phyloP scores from a whole-genome alignment of 23 tunicate species.

The Ascidia mentula region DNA sequence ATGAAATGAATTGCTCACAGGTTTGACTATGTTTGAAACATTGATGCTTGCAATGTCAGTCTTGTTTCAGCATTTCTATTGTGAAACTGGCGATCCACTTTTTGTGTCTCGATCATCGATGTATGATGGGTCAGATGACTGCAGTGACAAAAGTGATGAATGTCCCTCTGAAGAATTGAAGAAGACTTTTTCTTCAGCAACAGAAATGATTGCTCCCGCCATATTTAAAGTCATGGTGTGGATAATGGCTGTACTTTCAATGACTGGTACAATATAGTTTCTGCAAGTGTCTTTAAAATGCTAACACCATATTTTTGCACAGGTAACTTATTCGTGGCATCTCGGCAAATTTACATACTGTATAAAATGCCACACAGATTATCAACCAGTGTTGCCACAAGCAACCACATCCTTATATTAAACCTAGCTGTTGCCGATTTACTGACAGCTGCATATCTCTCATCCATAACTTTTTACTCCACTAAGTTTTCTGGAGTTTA shows the following conservation, averaged over 20 bases:
- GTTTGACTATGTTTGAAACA: background rate
- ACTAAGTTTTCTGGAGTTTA: constrained; percentile 28
- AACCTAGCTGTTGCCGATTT: constrained; percentile 36
- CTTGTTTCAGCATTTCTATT: constrained; percentile 36
- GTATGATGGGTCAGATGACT: constrained; percentile 53
- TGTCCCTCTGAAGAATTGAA: constrained; percentile 37
- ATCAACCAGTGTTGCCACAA: background rate
- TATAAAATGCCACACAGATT: background rate
- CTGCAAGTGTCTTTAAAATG: background rate
- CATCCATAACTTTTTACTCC: constrained; percentile 10
- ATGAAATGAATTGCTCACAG: constrained; percentile 33
- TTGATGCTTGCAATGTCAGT: background rate
- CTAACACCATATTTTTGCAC: background rate
- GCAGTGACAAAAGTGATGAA: constrained; percentile 60
- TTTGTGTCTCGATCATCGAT: constrained; percentile 22
- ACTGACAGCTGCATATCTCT: constrained; percentile 29
- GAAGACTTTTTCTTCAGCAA: constrained; percentile 27
- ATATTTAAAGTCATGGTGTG: constrained; percentile 34
- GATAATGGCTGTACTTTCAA: constrained; percentile 37
- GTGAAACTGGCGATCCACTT: constrained; percentile 42
- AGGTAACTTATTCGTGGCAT: constrained; percentile 20
- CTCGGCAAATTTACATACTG: constrained; percentile 14
- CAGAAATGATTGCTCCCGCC: constrained; percentile 31
- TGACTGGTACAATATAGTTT: constrained; percentile 23
- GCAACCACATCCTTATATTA: constrained; percentile 28